Conservation (phyloP, 2,797 vertebrate genomes). For the Leptodactylus fallax region DNA sequence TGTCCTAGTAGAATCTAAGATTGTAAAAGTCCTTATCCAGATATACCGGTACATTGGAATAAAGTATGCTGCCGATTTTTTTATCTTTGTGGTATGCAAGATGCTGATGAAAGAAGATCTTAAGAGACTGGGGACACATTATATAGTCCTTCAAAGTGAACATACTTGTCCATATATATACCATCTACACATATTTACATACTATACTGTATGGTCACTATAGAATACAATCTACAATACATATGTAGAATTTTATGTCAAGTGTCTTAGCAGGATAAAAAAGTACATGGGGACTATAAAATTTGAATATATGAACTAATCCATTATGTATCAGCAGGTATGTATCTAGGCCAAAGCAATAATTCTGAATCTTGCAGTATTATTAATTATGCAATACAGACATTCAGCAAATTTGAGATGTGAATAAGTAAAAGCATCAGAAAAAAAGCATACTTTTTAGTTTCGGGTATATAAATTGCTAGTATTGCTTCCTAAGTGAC, state of each 20-base stretch:
- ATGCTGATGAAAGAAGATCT: background rate
- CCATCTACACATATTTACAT: background rate
- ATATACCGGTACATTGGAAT: too few species aligned
- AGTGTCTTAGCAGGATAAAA: background rate
- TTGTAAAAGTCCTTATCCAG: too few species aligned
- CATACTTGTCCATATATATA: background rate
- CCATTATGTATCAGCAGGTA: conserved; percentile 27
- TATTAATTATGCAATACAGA: conserved; percentile 38
- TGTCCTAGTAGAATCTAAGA: too few species aligned
- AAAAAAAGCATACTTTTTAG: conserved; percentile 10
- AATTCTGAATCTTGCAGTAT: conserved; percentile 35
- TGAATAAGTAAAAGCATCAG: conserved; percentile 28
- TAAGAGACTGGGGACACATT: too few species aligned
- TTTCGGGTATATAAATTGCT: background rate
- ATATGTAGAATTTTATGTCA: background rate
- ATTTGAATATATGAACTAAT: conserved; percentile 19
- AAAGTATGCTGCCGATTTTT: background rate
- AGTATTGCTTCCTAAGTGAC: conserved; percentile 6
- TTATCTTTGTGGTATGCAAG: background rate
- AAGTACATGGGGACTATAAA: background rate
- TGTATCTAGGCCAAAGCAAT: conserved; percentile 43
- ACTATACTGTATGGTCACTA: background rate
- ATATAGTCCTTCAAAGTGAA: background rate
- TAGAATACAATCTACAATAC: too few species aligned
- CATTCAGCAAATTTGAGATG: conserved; percentile 28